Conservation (phyloP, 2,888 invertebrate species). For the Crocallis elinguaria region DNA sequence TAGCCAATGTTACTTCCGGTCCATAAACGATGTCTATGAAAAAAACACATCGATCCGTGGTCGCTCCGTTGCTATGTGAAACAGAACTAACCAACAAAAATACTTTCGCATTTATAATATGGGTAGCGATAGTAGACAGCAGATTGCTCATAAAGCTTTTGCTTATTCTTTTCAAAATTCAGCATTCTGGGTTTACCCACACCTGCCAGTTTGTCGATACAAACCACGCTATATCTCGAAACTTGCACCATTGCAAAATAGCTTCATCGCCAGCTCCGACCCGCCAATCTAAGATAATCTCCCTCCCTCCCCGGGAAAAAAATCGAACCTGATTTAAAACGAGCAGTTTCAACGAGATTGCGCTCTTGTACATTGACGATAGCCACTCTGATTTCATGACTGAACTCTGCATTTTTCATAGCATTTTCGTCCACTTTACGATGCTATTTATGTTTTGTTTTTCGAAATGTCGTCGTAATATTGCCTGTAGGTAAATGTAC, state of each 20-base stretch:
- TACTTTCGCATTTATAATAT: too few species aligned
- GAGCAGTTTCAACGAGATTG: conserved; percentile 4
- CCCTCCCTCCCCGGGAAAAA: conserved; percentile 21
- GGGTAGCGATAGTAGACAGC: too few species aligned
- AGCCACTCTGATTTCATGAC: background rate
- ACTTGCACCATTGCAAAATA: conserved; percentile 39
- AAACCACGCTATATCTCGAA: conserved; percentile 4
- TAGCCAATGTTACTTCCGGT: too few species aligned
- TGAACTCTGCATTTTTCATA: background rate
- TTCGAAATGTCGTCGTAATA: too few species aligned
- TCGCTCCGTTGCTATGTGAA: too few species aligned
- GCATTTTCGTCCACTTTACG: background rate
- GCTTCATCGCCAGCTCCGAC: conserved; percentile 42
- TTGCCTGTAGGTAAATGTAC: too few species aligned
- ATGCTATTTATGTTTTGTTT: too few species aligned
- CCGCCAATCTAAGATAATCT: conserved; percentile 39
- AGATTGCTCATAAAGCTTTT: too few species aligned
- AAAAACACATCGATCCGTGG: too few species aligned
- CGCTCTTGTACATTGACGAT: background rate
- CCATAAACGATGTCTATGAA: too few species aligned
- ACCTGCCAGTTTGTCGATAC: background rate
- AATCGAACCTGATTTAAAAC: conserved; percentile 19
- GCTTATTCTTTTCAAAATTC: background rate
- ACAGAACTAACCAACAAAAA: too few species aligned
- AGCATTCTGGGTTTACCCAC: background rate